Base-by-base conservation (phyloP, 2,797 vertebrate species). In the Tympanoctomys barrerae region DNA sequence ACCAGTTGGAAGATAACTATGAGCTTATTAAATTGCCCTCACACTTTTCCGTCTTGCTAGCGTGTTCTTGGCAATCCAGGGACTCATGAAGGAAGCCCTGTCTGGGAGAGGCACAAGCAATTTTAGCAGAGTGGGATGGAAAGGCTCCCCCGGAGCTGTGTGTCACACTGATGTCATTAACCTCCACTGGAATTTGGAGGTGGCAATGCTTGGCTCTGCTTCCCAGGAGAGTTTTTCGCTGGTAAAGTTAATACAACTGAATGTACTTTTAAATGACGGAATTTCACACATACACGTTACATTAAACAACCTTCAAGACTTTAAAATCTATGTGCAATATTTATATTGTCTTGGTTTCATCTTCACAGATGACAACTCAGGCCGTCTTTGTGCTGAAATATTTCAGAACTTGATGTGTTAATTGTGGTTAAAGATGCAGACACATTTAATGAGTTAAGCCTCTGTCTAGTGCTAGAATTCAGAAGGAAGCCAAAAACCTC, bases 341-440 rank as follows among this genome's bases (percentile, higher is more conserved):
- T 95, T 94, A 13, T 75, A 68, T 62, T 26, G n/a, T 78, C 82
- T 90, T 82, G 59, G 24, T 75, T 94, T 95, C 57, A 61, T 82
- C 83, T 94, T 94, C 59, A 89, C 42, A 79, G 84, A 59, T 12
- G 46, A 95, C 49, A 77, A 83, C 31, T 75, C 33, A 54, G 89
- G 64, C 71, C 75, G 1, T 91, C 26, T 96, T 90, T 92, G 81
- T 54, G 89, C 57, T 68, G 42, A 90, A 91, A 68, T 91, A 83
- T 83, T 96, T 84, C 71, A 75, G 88, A 89, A 84, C 31, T 87
- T 78, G 87, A 24, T 54, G 66, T 57, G 42, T 57, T 91, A 59
- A 64, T 73, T 66, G 26, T 89, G 33, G 46, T 82, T 96, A 95
- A 95, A 96, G 70, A 39, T 94, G 14, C 73, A 52, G 42, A 31